Percentiles rank a stretch among this genome's conserved stretches.
Evolutionary conservation across 1,140 invertebrate species (phyloP).

Genomic region (Rhagoletis zephyria): DNA sequence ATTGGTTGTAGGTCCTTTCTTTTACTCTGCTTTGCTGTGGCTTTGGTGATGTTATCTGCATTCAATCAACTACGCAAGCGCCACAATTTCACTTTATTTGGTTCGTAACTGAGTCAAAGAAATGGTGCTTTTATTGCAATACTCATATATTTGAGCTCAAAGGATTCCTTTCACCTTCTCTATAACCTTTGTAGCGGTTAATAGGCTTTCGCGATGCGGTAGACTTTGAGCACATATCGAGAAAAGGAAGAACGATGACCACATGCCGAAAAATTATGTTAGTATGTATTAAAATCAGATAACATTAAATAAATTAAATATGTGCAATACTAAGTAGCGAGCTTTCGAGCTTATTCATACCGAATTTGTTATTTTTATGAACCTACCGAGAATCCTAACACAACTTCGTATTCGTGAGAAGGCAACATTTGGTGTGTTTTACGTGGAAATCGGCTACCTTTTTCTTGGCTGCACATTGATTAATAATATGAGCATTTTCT

Average conservation of each 20-base stretch:
- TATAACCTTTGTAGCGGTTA: slow-evolving; percentile 18
- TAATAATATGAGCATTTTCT: too few species aligned
- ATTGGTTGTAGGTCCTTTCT: background rate
- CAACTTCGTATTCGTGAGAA: too few species aligned
- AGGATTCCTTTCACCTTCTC: slow-evolving; percentile 10
- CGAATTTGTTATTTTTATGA: too few species aligned
- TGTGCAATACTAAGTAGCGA: too few species aligned
- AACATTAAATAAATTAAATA: background rate
- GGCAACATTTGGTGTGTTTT: too few species aligned
- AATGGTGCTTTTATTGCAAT: background rate
- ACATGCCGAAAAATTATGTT: background rate
- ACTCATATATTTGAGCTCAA: background rate
- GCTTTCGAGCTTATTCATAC: too few species aligned
- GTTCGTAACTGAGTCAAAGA: slow-evolving; percentile 29
- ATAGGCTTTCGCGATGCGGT: slow-evolving; percentile 28
- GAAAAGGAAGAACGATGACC: background rate
- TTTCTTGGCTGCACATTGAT: too few species aligned
- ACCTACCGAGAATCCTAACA: too few species aligned
- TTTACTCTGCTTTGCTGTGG: slow-evolving; percentile 37
- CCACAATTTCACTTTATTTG: slow-evolving; percentile 35
- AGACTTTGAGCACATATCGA: slow-evolving; percentile 2
- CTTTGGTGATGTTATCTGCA: slow-evolving; percentile 37
- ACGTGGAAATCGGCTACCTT: too few species aligned
- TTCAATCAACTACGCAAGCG: slow-evolving; percentile 31
- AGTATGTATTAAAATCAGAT: background rate